Base-by-base conservation (phyloP, 2,888 invertebrate genomes). In the Anaspis maculata region DNA sequence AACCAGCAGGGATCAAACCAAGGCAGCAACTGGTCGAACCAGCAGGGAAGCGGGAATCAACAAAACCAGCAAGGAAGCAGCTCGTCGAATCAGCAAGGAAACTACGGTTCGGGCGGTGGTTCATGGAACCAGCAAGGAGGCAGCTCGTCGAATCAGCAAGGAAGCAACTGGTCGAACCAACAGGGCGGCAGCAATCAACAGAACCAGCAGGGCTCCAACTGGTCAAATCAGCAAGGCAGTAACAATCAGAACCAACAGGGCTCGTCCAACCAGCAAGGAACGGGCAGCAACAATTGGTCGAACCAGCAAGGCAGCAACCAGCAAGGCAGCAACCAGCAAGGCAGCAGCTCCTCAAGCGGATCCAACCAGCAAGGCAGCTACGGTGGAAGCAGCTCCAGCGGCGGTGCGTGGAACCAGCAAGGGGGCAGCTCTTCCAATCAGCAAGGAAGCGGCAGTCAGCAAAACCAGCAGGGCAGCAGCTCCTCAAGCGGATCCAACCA, bases 381-480 rank as follows among this genome's bases (percentile, higher is more conserved):
- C 19, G 27, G 27, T 10, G 27, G 27, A 6, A 5, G 9, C 5
- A 11, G 13, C 13, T 14, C 32, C 16, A 25, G 25, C 22, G 38
- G 39, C 32, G 30, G 24, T 24, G 29, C 31, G 15, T 35, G 35
- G 29, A 32, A 34, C 25, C 25, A 25, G n/a, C 25, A 25, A 19
- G 19, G 19, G 5, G 27, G 27, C 19, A 34, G 27, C 22, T 28
- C 34, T 13, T 30, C 10, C 6, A 22, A 37, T 37, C 41, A 21
- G 6, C 27, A 32, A 30, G 33, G 27, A 13, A 9, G 6, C 5
- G 24, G 22, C n/a, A 39, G 19, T 13, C 24, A 30, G 26, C 29
- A 34, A 27, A 45, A 45, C 34, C 44, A 48, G 40, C 42, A 44
- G 25, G 30, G 39, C 3, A 13, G 34, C 10, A 19, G 19, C 23